phyloP scores from a whole-genome alignment of 2,888 invertebrate genomes.

The Melanostoma mellinum region DNA sequence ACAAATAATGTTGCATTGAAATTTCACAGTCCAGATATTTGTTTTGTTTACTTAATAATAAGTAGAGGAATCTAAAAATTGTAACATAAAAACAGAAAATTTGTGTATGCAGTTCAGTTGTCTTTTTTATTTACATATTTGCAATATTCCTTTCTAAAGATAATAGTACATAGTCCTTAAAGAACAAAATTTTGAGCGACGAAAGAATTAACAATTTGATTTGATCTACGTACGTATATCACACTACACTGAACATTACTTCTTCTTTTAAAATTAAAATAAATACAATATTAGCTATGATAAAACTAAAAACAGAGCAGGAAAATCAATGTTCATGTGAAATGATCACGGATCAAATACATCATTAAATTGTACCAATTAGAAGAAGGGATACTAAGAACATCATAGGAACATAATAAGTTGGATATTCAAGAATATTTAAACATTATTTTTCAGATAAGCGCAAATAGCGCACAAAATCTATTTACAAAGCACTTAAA shows the following conservation, averaged over 20 bases:
- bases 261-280: slow-evolving; percentile 56
- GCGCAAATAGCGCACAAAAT: slow-evolving; percentile 12
- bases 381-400: slow-evolving; percentile 9
- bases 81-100: too few relatives aligned
- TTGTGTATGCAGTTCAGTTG: background rate
- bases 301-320: slow-evolving; percentile 34
- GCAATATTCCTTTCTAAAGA: slow-evolving; percentile 3
- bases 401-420: slow-evolving; percentile 13
- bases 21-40: too few relatives aligned
- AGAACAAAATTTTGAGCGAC: slow-evolving; percentile 23
- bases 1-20: too few relatives aligned
- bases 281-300: slow-evolving; percentile 60
- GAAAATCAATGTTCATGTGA: slow-evolving; percentile 23
- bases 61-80: too few relatives aligned
- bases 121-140: slow-evolving; percentile 1
- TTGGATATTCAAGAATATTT: slow-evolving; percentile 30
- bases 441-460: slow-evolving; percentile 23
- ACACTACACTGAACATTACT: slow-evolving; percentile 28
- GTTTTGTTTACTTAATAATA: too few relatives aligned
- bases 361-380: slow-evolving; percentile 32
- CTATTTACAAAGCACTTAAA: slow-evolving; percentile 1
- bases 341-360: slow-evolving; percentile 40
- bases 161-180: slow-evolving; percentile 19
- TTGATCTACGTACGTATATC: slow-evolving; percentile 7
- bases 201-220: slow-evolving; percentile 28